Evolutionary conservation across 1,140 invertebrate genomes (phyloP).

Genomic region (Pseudomyrmex concolor): DNA sequence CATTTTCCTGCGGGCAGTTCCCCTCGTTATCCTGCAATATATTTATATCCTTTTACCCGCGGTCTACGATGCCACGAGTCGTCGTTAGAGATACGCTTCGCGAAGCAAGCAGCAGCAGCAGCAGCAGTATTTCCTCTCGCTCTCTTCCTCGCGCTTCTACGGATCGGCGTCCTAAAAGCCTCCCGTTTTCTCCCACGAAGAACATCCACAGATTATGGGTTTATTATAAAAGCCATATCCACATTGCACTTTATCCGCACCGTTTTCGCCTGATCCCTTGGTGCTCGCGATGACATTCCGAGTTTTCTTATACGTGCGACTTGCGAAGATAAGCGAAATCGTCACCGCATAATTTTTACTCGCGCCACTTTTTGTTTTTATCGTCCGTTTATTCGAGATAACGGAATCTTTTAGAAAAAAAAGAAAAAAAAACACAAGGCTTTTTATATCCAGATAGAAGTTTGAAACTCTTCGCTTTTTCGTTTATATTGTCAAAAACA

Average conservation of each 20-base stretch:
- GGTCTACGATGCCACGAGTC: slow-evolving; percentile 36
- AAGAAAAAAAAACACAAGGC: too few species aligned
- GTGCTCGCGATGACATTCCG: slow-evolving; percentile 8
- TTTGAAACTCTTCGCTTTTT: too few species aligned
- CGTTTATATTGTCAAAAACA: too few species aligned
- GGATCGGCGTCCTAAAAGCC: slow-evolving; percentile 50
- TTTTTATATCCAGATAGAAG: too few species aligned
- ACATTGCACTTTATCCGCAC: slow-evolving; percentile 35
- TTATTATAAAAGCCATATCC: slow-evolving; percentile 76
- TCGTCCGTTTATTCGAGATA: neutral
- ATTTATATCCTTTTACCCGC: slow-evolving; percentile 67
- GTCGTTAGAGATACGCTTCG: slow-evolving; percentile 48
- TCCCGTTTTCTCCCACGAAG: slow-evolving; percentile 50
- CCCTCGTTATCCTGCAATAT: slow-evolving; percentile 69
- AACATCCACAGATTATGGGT: slow-evolving; percentile 71
- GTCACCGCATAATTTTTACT: slow-evolving; percentile 22
- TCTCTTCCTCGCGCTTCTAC: neutral
- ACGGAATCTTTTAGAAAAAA: neutral
- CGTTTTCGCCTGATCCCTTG: slow-evolving; percentile 32
- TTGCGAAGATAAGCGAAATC: slow-evolving; percentile 49
- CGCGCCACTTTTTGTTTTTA: neutral
- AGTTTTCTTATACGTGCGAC: slow-evolving; percentile 21
- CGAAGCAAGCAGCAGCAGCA: slow-evolving; percentile 6
- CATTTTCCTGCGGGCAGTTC: slow-evolving; percentile 36
- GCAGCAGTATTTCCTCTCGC: slow-evolving; percentile 20